These are phyloP conservation scores for Diploscapter pachys DNA, from an alignment of 1,140 invertebrate species.

Conservation along the genomic window DNA sequence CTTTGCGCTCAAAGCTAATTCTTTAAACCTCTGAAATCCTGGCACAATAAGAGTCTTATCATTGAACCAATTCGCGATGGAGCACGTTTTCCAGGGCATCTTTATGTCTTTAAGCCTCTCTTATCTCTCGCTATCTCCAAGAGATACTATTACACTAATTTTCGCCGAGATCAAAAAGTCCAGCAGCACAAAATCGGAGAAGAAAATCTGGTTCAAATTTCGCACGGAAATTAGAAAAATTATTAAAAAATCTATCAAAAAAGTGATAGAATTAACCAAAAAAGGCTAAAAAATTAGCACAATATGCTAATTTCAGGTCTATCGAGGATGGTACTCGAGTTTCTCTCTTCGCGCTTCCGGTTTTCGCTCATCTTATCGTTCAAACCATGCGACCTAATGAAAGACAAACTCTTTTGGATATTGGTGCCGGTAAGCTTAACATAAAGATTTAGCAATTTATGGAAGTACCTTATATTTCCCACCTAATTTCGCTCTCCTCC, in stretches of 20 bases:
- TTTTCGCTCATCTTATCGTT: conserved; percentile 44
- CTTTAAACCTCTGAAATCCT: too few relatives aligned
- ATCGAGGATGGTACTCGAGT: conserved; percentile 47
- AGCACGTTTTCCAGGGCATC: too few relatives aligned
- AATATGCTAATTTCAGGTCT: neutral
- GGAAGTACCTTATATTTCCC: too few relatives aligned
- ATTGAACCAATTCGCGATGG: neutral
- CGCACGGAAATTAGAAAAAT: conserved; percentile 5
- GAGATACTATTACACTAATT: neutral
- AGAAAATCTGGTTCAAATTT: neutral
- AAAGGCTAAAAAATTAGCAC: neutral
- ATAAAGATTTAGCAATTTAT: neutral
- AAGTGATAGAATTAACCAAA: conserved; percentile 17
- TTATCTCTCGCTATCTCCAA: neutral
- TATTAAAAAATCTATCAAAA: neutral
- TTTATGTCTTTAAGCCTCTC: too few relatives aligned
- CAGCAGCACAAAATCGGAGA: neutral
- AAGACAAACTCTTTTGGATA: conserved; percentile 41
- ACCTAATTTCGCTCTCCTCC: too few relatives aligned
- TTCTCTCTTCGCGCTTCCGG: conserved; percentile 48
- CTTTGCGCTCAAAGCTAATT: neutral
- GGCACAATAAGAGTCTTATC: neutral
- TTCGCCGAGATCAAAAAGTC: neutral
- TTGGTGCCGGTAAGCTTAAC: conserved; percentile 29
- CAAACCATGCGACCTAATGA: conserved; percentile 32